Conservation (phyloP, 2,888 invertebrate genomes). For the Cistogaster globosa region DNA sequence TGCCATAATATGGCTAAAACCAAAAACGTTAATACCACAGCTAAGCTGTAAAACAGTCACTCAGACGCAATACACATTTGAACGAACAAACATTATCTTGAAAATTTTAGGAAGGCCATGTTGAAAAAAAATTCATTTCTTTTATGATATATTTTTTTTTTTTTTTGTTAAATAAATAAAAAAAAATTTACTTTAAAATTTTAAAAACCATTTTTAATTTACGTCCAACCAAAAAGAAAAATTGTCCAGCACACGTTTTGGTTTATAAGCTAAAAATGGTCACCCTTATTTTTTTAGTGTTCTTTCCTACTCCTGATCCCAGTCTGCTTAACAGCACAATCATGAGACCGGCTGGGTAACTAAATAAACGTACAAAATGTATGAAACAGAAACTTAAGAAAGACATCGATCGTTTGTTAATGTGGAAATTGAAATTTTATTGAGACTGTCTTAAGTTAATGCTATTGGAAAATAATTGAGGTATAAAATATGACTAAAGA, state of each 20-base stretch:
- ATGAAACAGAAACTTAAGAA: constrained; percentile 53
- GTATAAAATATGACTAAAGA: constrained; percentile 68
- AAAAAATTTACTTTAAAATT: too few species aligned
- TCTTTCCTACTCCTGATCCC: constrained; percentile 21
- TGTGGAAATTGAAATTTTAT: constrained; percentile 78
- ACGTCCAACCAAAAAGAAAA: too few species aligned
- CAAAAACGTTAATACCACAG: constrained; percentile 60
- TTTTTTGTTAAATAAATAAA: too few species aligned
- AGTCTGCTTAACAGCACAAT: constrained; percentile 28
- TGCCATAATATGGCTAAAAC: constrained; percentile 54
- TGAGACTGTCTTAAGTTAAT: constrained; percentile 68
- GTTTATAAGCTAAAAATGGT: not conserved
- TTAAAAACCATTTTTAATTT: too few species aligned
- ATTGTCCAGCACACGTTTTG: too few species aligned
- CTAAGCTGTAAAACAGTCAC: constrained; percentile 41
- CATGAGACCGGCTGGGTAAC: not conserved
- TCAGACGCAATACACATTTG: constrained; percentile 8
- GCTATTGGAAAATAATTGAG: constrained; percentile 66
- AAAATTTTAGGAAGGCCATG: constrained; percentile 21
- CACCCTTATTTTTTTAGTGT: constrained; percentile 8
- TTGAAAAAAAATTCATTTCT: not conserved
- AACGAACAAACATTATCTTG: constrained; percentile 5
- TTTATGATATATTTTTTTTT: too few species aligned
- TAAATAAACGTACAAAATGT: not conserved
- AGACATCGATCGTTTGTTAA: constrained; percentile 70